These are phyloP conservation scores for Acheta domesticus DNA, from an alignment of 2,888 invertebrate species.

Conservation along the genomic window DNA sequence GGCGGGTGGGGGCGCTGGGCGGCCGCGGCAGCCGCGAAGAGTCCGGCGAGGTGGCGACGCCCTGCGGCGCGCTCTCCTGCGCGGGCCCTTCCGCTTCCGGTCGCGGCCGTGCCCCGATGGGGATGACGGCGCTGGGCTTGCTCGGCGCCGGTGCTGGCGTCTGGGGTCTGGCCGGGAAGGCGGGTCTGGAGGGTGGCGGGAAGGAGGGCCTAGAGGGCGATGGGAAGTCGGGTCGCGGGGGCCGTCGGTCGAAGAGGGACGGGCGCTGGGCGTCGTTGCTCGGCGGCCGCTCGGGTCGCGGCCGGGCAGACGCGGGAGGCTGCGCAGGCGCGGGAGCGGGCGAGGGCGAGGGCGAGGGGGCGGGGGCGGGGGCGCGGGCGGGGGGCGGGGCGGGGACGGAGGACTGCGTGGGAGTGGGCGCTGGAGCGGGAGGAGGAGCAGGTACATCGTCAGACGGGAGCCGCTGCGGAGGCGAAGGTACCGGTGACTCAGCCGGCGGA, in stretches of 20 bases:
- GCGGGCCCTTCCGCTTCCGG: background rate
- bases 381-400: background rate
- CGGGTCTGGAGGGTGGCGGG: no score
- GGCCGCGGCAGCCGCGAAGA: background rate
- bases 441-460: background rate
- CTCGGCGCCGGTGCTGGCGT: no score
- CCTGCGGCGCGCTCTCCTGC: background rate
- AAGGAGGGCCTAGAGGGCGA: no score
- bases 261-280: no score
- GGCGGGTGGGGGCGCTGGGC: background rate
- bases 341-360: background rate
- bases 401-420: background rate
- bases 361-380: background rate
- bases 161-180: no score
- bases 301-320: background rate
- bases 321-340: background rate
- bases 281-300: background rate
- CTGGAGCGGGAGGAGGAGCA: background rate
- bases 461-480: background rate
- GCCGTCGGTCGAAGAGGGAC: no score
- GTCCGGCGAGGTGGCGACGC: background rate
- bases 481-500: background rate
- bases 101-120: no score
- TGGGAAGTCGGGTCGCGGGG: no score
- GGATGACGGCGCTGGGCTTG: no score